Conservation (phyloP, 2,113 vertebrate genomes). For the Ivindomyrus marchei region DNA sequence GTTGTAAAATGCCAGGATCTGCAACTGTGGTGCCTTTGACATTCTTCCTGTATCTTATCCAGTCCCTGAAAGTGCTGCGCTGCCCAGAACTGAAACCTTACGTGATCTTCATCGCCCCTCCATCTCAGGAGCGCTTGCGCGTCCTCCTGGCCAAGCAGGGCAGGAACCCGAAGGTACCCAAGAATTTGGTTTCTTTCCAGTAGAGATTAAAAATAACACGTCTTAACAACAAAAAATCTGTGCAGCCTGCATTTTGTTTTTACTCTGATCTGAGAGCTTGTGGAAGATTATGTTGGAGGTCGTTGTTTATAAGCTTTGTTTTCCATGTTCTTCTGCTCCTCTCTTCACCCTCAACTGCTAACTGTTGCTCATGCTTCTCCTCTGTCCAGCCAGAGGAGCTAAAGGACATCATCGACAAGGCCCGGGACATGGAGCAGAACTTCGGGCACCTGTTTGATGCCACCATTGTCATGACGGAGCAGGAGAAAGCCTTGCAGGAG, state of each 20-base stretch:
- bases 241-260: background rate
- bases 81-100: slow-evolving; percentile 94
- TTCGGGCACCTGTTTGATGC: slow-evolving; percentile 88
- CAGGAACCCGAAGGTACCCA: slow-evolving; percentile 81
- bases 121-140: slow-evolving; percentile 86
- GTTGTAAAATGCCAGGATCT: background rate
- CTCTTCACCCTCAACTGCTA: background rate
- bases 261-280: background rate
- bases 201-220: background rate
- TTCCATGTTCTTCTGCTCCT: background rate
- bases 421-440: slow-evolving; percentile 89
- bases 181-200: background rate
- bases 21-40: background rate
- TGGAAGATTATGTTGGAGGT: background rate
- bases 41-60: slow-evolving; percentile 9
- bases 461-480: slow-evolving; percentile 80
- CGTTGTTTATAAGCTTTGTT: background rate
- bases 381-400: slow-evolving; percentile 78
- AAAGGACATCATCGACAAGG: slow-evolving; percentile 87
- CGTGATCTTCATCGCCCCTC: slow-evolving; percentile 90
- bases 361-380: background rate
- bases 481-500: slow-evolving; percentile 81
- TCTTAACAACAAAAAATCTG: background rate
- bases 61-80: slow-evolving; percentile 82
- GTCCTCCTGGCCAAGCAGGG: slow-evolving; percentile 82